Evolutionary conservation across 2,797 vertebrate species (phyloP), one percentile per base, ranked within the genome.

Genomic region (Ctenosaura bakeri): DNA sequence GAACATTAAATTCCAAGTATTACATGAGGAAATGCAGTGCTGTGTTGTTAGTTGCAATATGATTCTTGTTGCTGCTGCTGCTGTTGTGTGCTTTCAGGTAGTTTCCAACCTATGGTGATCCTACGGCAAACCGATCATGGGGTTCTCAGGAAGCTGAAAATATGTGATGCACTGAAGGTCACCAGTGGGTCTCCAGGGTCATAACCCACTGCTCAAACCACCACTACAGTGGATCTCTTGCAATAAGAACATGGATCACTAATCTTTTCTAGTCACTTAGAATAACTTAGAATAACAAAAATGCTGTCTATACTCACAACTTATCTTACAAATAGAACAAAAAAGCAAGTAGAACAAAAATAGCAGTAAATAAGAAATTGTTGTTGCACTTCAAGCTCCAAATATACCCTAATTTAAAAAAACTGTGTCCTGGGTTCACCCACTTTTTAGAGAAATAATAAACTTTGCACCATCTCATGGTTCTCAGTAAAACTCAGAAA

Each of bases 251-350:
- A 77, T 52, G 12, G 66, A n/a, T 81, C 64, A 80, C 3, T 73
- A 32, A 91, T 64, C 24, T 62, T 35, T 74, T 88, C 66, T 14
- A n/a, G 46, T 9, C 42, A 52, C 59, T 81, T 71, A 64, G 71
- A 89, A 83, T 32, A 54, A 52, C 59, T 81, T 71, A 64, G 71
- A 89, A 83, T 32, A 54, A 85, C 18, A 29, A 77, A 20, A 52
- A 12, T 3, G 24, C 46, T 3, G 54, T 54, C 38, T 87, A 32
- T 42, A 22, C 24, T 46, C 59, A 6, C 24, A 42, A 56, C 38
- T 52, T 52, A 6, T 2, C n/a, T 71, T 85, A 42, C 42, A n/a
- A 78, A 42, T 12, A 24, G 8, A 24, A 24, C 35, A 38, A 26
- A 64, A 89, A 13, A 24, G 42, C 32, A n/a, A 79, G 50, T 16